These are phyloP conservation scores for Sphenopsis melanotis DNA, from an alignment of 2,797 vertebrate species.

Conservation along the genomic window DNA sequence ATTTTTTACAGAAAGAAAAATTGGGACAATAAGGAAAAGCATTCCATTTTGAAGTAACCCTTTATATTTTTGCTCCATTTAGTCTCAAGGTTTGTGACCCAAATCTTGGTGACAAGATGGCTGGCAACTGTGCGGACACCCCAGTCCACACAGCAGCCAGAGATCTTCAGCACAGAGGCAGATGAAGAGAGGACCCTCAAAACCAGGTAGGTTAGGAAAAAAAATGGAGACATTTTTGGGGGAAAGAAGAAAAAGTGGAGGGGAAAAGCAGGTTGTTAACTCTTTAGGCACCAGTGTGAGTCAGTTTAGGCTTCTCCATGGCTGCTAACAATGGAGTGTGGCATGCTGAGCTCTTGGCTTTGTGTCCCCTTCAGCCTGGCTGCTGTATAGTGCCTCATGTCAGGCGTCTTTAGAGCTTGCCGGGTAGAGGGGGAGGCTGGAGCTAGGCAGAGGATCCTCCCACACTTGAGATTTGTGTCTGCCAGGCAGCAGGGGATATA, in stretches of 20 bases:
- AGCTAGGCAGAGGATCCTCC: neutral
- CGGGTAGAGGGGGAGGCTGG: neutral
- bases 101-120: constrained; percentile 13
- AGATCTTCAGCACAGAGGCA: neutral
- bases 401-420: neutral
- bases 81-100: neutral
- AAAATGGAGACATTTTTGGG: neutral
- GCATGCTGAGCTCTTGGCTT: neutral
- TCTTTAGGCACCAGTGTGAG: neutral
- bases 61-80: constrained; percentile 2
- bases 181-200: neutral
- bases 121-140: neutral
- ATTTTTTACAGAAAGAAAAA: neutral
- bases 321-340: rapidly evolving
- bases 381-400: neutral
- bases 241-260: neutral
- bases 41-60: neutral
- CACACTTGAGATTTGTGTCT: neutral
- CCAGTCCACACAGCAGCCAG: neutral
- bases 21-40: rapidly evolving
- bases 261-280: neutral
- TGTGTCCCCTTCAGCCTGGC: neutral
- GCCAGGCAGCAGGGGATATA: neutral
- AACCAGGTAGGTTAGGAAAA: neutral
- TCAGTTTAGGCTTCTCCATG: rapidly evolving